Conservation (phyloP, 2,797 vertebrate genomes). For the Anomalospiza imberbis region DNA sequence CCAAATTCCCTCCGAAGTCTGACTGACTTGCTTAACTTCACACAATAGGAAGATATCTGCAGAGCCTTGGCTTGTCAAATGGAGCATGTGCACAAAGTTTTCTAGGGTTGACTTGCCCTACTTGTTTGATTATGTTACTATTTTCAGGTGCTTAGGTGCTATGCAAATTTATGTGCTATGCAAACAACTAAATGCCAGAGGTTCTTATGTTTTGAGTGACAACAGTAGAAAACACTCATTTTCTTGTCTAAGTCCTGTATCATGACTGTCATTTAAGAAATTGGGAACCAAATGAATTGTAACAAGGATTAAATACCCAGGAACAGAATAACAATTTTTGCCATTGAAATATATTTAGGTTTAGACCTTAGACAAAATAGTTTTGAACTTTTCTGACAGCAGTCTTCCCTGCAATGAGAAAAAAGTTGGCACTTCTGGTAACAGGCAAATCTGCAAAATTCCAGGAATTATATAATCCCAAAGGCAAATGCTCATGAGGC, state of each 20-base stretch:
- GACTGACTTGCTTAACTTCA: not conserved
- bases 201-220: not conserved
- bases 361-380: not conserved
- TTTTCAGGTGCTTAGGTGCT: not conserved
- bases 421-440: not conserved
- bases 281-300: not conserved
- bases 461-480: not conserved
- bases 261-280: not conserved
- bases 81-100: not conserved
- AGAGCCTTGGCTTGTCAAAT: not conserved
- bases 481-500: not conserved
- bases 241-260: not conserved
- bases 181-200: not conserved
- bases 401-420: not conserved
- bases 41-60: not conserved
- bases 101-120: not conserved
- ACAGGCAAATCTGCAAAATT: not conserved
- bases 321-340: not conserved
- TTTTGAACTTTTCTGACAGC: not conserved
- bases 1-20: not conserved
- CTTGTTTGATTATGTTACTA: not conserved
- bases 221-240: not conserved
- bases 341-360: not conserved
- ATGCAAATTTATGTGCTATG: not conserved
- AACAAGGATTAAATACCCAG: not conserved